Percentiles rank a stretch among this genome's conserved stretches.
Conservation (phyloP, 2,797 vertebrate species). For the Halcyon chelicuti region DNA sequence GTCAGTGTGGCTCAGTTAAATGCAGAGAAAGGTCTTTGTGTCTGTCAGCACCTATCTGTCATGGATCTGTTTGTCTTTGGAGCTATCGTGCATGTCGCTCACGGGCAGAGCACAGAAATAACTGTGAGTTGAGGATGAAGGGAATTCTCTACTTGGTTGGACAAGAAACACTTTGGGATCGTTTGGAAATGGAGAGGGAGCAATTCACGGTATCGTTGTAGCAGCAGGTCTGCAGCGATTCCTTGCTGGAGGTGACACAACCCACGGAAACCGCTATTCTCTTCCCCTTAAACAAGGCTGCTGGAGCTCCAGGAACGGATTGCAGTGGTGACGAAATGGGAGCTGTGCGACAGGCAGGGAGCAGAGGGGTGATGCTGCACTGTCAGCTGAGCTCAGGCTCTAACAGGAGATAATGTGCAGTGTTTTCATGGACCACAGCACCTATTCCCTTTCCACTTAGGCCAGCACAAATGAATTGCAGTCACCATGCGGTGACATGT, state of each 20-base stretch:
- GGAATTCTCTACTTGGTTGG: not conserved
- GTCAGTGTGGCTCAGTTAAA: not conserved
- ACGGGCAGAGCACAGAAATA: not conserved
- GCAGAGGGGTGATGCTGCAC: not conserved
- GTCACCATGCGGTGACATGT: fast-evolving
- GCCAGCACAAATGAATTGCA: fast-evolving
- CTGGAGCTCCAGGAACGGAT: not conserved
- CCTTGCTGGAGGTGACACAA: not conserved
- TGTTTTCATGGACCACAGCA: not conserved
- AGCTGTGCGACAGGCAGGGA: not conserved
- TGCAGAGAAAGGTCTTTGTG: not conserved
- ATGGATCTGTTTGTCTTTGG: not conserved
- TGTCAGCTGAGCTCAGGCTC: not conserved
- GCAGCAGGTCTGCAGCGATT: not conserved
- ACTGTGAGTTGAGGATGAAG: not conserved
- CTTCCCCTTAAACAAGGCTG: not conserved
- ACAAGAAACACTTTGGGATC: not conserved
- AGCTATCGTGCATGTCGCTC: not conserved
- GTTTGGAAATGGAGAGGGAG: not conserved
- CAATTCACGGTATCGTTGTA: fast-evolving
- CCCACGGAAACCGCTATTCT: not conserved
- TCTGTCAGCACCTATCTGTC: not conserved
- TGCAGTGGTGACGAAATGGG: not conserved
- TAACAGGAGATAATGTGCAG: not conserved
- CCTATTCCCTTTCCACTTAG: not conserved